These are phyloP conservation scores for Ailuropoda melanoleuca DNA, from an alignment of 2,113 vertebrate genomes.

Conservation along the genomic window DNA sequence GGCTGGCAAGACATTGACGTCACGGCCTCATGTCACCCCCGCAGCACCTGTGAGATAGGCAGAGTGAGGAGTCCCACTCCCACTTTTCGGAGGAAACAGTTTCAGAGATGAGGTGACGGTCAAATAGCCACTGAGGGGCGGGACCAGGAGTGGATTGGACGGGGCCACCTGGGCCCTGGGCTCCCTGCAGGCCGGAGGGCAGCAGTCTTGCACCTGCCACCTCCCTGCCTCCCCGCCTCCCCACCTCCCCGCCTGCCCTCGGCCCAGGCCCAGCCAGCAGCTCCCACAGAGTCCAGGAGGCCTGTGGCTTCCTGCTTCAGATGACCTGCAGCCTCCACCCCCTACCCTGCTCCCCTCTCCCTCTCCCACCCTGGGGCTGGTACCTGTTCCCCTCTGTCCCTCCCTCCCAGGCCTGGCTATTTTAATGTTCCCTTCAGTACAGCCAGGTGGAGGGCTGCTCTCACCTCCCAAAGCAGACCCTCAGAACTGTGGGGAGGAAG, in stretches of 20 bases:
- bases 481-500: neutral
- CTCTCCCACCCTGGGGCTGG: too few relatives aligned
- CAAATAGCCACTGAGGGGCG: neutral
- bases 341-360: neutral
- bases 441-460: neutral
- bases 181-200: neutral
- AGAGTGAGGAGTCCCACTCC: neutral
- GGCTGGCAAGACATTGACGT: too few relatives aligned
- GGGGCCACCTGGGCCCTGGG: neutral
- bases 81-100: neutral
- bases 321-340: neutral
- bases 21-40: neutral
- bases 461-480: neutral
- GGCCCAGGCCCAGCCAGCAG: too few relatives aligned
- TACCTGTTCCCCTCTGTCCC: too few relatives aligned
- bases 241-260: neutral
- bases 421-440: neutral
- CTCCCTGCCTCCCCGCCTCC: neutral
- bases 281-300: neutral
- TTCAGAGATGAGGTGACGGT: neutral
- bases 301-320: neutral
- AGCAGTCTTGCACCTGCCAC: rapidly evolving
- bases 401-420: neutral
- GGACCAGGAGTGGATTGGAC: neutral
- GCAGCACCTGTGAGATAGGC: neutral